Evolutionary conservation across 1,140 invertebrate genomes (phyloP).

Genomic region (Aleiodes sp.): DNA sequence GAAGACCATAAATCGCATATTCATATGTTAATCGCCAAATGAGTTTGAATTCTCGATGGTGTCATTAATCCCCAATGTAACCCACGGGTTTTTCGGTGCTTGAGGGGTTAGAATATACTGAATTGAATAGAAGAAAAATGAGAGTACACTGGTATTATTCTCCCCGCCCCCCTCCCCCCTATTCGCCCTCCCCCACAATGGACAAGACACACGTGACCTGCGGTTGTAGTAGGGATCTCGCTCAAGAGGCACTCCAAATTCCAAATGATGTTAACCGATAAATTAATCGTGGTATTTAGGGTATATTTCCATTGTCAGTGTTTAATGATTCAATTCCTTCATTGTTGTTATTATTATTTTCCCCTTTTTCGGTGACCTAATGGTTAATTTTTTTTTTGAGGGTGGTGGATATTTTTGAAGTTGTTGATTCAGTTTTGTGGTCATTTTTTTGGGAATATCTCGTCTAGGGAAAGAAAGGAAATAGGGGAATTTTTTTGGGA

Average conservation of each 20-base stretch:
- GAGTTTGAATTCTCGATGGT: constrained; percentile 33
- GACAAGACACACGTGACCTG: constrained; percentile 23
- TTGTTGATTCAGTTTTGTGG: no score
- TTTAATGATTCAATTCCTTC: no score
- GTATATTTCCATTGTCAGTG: no score
- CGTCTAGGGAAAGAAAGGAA: no score
- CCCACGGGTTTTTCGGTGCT: constrained; percentile 13
- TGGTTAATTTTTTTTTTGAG: no score
- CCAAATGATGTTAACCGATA: constrained; percentile 21
- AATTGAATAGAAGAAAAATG: not conserved
- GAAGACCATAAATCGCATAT: constrained; percentile 27
- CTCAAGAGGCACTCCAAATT: constrained; percentile 36
- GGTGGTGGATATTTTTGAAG: no score
- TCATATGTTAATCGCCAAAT: constrained; percentile 43
- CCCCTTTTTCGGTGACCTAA: no score
- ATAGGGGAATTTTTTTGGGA: no score
- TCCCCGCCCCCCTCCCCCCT: not conserved
- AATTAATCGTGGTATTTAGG: not conserved
- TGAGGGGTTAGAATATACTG: constrained; percentile 10
- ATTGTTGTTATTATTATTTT: no score
- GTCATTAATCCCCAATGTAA: constrained; percentile 33
- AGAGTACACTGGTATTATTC: not conserved
- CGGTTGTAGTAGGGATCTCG: constrained; percentile 21
- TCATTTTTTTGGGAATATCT: no score
- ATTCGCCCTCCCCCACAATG: not conserved